Conservation (phyloP, 2,797 vertebrate genomes). For the Podarcis siculus region DNA sequence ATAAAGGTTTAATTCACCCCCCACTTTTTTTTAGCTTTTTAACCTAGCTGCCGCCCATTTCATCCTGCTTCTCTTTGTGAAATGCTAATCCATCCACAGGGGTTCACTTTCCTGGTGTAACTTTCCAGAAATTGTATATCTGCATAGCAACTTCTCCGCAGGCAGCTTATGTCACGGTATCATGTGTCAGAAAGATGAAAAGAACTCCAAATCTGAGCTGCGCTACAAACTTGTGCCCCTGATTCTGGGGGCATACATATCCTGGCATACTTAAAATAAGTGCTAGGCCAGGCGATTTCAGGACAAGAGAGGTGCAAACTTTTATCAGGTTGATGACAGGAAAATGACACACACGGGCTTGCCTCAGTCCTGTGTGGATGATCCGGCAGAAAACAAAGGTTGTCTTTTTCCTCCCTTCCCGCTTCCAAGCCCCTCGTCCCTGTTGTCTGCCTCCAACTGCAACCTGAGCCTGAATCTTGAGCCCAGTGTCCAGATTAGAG, state of each 20-base stretch:
- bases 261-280: slow-evolving; percentile 71
- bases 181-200: slow-evolving; percentile 83
- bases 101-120: slow-evolving; percentile 85
- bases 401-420: slow-evolving; percentile 68
- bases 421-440: slow-evolving; percentile 64
- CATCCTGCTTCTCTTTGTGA: slow-evolving; percentile 78
- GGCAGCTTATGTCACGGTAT: slow-evolving; percentile 81
- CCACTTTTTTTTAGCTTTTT: slow-evolving; percentile 70
- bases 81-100: slow-evolving; percentile 80
- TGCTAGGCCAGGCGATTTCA: slow-evolving; percentile 68
- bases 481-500: slow-evolving; percentile 87
- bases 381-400: slow-evolving; percentile 80
- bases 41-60: slow-evolving; percentile 79
- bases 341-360: slow-evolving; percentile 66
- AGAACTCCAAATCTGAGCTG: slow-evolving; percentile 79
- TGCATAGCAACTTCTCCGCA: slow-evolving; percentile 81
- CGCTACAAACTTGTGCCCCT: slow-evolving; percentile 74
- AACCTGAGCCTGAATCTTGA: slow-evolving; percentile 82
- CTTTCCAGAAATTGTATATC: slow-evolving; percentile 87
- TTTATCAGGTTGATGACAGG: slow-evolving; percentile 73
- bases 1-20: slow-evolving; percentile 76
- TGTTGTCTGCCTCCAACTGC: slow-evolving; percentile 82
- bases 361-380: slow-evolving; percentile 62
- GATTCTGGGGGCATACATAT: slow-evolving; percentile 64
- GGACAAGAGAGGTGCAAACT: slow-evolving; percentile 75